A percentile compares a stretch with the other conserved stretches of the same genome.
Conservation (phyloP, 2,888 invertebrate genomes). For the Invenusta paracnida region DNA sequence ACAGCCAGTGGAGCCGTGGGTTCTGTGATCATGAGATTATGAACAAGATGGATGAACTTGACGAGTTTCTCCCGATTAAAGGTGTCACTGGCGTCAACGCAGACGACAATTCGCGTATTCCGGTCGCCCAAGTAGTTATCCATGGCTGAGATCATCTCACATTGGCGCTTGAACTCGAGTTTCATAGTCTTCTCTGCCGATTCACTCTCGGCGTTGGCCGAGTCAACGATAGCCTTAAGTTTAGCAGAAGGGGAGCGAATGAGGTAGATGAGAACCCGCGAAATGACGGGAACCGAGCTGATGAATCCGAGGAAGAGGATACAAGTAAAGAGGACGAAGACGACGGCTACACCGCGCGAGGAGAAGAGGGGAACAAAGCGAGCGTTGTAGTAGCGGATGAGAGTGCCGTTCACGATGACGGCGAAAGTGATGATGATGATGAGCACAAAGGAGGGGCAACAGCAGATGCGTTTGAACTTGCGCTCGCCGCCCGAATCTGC, state of each 20-base stretch:
- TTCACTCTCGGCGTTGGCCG: neutral
- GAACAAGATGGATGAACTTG: neutral
- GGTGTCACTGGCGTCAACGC: neutral
- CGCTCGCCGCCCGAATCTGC: neutral
- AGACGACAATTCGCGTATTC: neutral
- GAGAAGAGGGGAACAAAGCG: neutral
- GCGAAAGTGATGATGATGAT: neutral
- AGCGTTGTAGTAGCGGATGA: neutral
- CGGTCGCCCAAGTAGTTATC: neutral
- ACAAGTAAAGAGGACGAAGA: neutral
- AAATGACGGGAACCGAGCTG: neutral
- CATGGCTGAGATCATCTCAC: constrained; percentile 7
- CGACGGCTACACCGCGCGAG: neutral
- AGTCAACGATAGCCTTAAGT: neutral
- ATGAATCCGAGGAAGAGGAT: neutral
- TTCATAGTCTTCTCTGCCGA: neutral
- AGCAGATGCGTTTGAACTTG: neutral
- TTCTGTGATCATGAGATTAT: constrained; percentile 6
- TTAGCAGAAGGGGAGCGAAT: neutral
- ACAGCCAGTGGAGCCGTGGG: constrained; percentile 6
- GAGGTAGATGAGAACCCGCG: neutral
- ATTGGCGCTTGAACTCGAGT: neutral
- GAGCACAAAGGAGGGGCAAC: neutral
- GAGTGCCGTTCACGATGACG: neutral
- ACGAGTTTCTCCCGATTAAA: neutral